Percentiles rank a stretch among this genome's conserved stretches.
These are phyloP conservation scores for Drosophila quasianomalipes DNA, from an alignment of 2,888 invertebrate genomes.

Conservation along the genomic window DNA sequence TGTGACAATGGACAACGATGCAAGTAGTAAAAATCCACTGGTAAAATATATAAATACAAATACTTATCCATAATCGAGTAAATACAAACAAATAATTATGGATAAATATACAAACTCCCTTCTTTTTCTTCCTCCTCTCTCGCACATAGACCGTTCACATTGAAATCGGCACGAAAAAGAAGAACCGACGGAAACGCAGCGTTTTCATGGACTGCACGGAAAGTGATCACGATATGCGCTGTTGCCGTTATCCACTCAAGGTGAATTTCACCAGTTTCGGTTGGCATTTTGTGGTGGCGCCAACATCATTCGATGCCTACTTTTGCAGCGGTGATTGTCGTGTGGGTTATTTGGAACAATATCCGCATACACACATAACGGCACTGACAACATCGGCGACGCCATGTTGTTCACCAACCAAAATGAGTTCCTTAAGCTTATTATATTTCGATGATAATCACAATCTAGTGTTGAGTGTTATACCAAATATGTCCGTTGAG, in stretches of 20 bases:
- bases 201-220: slow-evolving; percentile 94
- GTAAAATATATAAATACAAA: slow-evolving; percentile 58
- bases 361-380: slow-evolving; percentile 95
- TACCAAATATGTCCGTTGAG: slow-evolving; percentile 98
- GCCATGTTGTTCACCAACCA: slow-evolving; percentile 96
- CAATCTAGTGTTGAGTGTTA: slow-evolving; percentile 94
- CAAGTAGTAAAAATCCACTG: slow-evolving; percentile 84
- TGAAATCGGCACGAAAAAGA: slow-evolving; percentile 83
- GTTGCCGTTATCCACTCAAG: slow-evolving; percentile 96
- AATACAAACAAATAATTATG: neutral
- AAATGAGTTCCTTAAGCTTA: slow-evolving; percentile 95
- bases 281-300: slow-evolving; percentile 99
- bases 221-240: slow-evolving; percentile 90
- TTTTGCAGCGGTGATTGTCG: slow-evolving; percentile 98
- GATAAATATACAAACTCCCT: neutral
- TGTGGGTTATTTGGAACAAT: slow-evolving; percentile 93
- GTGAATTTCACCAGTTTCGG: slow-evolving; percentile 95
- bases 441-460: slow-evolving; percentile 95
- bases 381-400: slow-evolving; percentile 93
- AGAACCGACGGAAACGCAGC: slow-evolving; percentile 89
- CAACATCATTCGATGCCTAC: slow-evolving; percentile 96
- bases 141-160: slow-evolving; percentile 83
- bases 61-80: neutral
- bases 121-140: neutral
- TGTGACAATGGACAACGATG: slow-evolving; percentile 87